These are phyloP conservation scores for Enteromius anoplus DNA, from an alignment of 2,797 vertebrate species.

Conservation along the genomic window DNA sequence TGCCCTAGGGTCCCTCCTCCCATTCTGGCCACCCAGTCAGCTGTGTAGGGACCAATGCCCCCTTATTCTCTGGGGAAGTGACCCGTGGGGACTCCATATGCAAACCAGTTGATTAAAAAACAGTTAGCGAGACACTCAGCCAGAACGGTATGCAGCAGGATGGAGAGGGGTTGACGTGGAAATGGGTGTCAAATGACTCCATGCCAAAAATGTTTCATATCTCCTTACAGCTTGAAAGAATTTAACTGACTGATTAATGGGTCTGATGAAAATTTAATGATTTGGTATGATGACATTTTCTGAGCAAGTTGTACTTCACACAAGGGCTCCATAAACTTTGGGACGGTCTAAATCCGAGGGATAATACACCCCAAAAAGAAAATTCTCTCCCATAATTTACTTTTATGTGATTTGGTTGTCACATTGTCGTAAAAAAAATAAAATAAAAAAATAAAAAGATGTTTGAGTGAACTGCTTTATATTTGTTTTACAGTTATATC, in stretches of 20 bases:
- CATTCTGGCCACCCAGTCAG: conserved; percentile 61
- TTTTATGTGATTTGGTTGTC: neutral
- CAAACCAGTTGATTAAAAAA: conserved; percentile 80
- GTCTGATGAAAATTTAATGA: conserved; percentile 53
- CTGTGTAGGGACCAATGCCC: conserved; percentile 60
- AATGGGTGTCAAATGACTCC: conserved; percentile 53
- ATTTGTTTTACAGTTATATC: neutral
- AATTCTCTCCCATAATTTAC: neutral
- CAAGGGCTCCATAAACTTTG: conserved; percentile 15
- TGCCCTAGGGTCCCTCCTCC: neutral
- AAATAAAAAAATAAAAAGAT: neutral
- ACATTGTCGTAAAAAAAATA: neutral
- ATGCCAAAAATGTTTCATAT: conserved; percentile 29
- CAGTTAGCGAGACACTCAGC: conserved; percentile 67
- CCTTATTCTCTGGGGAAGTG: conserved; percentile 60
- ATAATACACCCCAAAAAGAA: neutral
- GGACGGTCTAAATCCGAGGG: neutral
- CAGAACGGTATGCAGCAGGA: conserved; percentile 58
- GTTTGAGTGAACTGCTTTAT: neutral
- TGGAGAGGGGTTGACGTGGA: conserved; percentile 33
- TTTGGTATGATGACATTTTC: conserved; percentile 35
- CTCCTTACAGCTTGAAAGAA: conserved; percentile 51
- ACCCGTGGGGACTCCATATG: conserved; percentile 64
- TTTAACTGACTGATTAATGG: conserved; percentile 54
- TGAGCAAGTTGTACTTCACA: conserved; percentile 21